A percentile compares a stretch with the other conserved stretches of the same genome.
These are phyloP conservation scores for Drosophila funebris DNA, from an alignment of 1,140 invertebrate species.

Conservation along the genomic window DNA sequence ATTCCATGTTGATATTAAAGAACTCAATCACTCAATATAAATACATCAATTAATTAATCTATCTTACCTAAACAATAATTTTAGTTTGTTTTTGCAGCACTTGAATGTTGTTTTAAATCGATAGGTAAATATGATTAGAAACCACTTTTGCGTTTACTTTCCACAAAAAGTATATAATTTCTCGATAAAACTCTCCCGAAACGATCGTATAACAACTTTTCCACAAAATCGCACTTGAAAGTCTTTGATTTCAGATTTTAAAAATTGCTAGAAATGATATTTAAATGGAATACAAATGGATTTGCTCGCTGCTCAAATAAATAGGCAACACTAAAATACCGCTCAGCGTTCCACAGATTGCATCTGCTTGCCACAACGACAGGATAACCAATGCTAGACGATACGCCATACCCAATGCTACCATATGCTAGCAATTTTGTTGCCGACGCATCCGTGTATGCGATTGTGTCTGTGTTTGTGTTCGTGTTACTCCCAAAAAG, in stretches of 20 bases:
- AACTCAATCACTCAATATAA: not conserved
- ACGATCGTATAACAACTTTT: too few species aligned
- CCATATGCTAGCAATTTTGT: constrained; percentile 70
- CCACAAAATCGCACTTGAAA: not conserved
- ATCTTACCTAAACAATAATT: not conserved
- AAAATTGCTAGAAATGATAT: not conserved
- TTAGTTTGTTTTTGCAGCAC: not conserved
- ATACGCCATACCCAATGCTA: constrained; percentile 60
- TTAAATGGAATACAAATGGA: too few species aligned
- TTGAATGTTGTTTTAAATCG: too few species aligned
- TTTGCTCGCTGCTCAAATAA: constrained; percentile 3
- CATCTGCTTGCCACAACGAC: constrained; percentile 74
- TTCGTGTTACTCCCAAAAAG: constrained; percentile 32
- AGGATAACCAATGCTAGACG: constrained; percentile 72
- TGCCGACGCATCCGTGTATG: not conserved
- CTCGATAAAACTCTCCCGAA: too few species aligned
- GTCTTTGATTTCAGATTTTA: not conserved
- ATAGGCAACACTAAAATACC: too few species aligned
- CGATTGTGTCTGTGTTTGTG: not conserved
- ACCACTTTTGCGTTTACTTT: too few species aligned
- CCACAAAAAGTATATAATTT: too few species aligned
- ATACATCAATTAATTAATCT: not conserved
- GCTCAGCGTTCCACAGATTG: constrained; percentile 6
- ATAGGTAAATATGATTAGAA: too few species aligned
- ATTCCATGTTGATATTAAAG: not conserved